Percentiles rank a stretch among this genome's conserved stretches.
phyloP scores from a whole-genome alignment of 2,888 invertebrate genomes.

The Allacma fusca region DNA sequence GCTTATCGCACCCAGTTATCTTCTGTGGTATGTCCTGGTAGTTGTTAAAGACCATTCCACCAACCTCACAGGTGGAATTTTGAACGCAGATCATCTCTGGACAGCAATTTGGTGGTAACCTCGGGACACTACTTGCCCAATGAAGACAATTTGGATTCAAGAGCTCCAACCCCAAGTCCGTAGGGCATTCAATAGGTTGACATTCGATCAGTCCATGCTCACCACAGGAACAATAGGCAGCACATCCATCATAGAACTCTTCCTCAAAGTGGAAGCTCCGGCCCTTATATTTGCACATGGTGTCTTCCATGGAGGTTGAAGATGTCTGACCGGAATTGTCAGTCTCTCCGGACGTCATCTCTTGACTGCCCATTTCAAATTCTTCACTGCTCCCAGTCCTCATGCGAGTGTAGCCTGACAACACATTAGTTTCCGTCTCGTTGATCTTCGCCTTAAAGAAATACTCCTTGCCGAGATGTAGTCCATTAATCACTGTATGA shows the following conservation, averaged over 20 bases:
- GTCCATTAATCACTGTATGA: constrained; percentile 53
- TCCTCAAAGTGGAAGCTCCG: constrained; percentile 66
- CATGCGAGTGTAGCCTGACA: constrained; percentile 47
- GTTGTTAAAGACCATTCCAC: constrained; percentile 71
- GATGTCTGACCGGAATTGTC: constrained; percentile 29
- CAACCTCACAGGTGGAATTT: constrained; percentile 81
- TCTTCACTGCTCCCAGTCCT: constrained; percentile 37
- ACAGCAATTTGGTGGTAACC: constrained; percentile 81
- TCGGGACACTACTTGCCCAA: constrained; percentile 75
- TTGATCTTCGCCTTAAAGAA: constrained; percentile 56
- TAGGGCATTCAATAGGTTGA: constrained; percentile 81
- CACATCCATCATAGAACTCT: constrained; percentile 84
- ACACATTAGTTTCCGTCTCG: constrained; percentile 54
- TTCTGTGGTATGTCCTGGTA: constrained; percentile 83
- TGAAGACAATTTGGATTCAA: constrained; percentile 83
- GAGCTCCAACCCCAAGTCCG: constrained; percentile 84
- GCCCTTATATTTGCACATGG: constrained; percentile 63
- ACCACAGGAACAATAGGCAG: constrained; percentile 79
- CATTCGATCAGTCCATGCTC: constrained; percentile 75
- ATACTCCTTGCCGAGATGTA: constrained; percentile 54
- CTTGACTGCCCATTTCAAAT: constrained; percentile 38
- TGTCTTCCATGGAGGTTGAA: constrained; percentile 18
- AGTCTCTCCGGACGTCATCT: constrained; percentile 43
- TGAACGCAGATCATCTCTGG: constrained; percentile 80
- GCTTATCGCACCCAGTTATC: constrained; percentile 78